phyloP scores from a whole-genome alignment of 2,888 invertebrate genomes.

The Sarcophaga rosellei region DNA sequence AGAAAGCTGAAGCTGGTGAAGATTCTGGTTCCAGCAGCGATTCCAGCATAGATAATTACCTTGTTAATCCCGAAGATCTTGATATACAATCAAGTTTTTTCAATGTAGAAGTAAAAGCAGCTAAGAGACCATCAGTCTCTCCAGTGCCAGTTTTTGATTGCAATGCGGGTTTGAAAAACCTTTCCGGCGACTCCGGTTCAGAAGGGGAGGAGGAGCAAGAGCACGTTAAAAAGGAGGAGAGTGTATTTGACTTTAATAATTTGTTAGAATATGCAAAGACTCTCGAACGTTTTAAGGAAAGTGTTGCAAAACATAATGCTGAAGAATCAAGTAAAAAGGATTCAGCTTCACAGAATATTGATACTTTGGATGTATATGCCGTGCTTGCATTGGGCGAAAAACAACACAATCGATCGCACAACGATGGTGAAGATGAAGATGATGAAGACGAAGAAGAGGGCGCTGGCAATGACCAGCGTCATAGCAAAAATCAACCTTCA shows the following conservation, averaged over 20 bases:
- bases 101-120: constrained; percentile 69
- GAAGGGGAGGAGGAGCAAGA: constrained; percentile 75
- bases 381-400: constrained; percentile 86
- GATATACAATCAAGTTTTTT: constrained; percentile 84
- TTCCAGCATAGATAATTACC: constrained; percentile 83
- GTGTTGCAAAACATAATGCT: constrained; percentile 72
- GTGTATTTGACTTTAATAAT: constrained; percentile 80
- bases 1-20: constrained; percentile 64
- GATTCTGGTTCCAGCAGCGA: constrained; percentile 71
- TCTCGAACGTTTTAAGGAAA: constrained; percentile 84
- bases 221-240: constrained; percentile 71
- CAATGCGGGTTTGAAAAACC: constrained; percentile 77
- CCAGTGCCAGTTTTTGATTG: constrained; percentile 79
- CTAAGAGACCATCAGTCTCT: constrained; percentile 64
- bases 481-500: constrained; percentile 70
- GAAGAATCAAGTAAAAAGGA: constrained; percentile 55
- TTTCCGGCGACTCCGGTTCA: constrained; percentile 78
- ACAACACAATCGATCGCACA: constrained; percentile 69
- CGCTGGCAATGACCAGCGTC: constrained; percentile 34
- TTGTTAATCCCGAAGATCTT: constrained; percentile 83
- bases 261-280: constrained; percentile 84
- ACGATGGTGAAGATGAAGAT: constrained; percentile 72
- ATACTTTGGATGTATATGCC: constrained; percentile 83
- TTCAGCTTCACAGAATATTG: constrained; percentile 72
- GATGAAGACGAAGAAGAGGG: constrained; percentile 62